Evolutionary conservation across 2,113 vertebrate genomes (phyloP), one percentile per base, ranked within the genome.

Genomic region (Otus sunia): DNA sequence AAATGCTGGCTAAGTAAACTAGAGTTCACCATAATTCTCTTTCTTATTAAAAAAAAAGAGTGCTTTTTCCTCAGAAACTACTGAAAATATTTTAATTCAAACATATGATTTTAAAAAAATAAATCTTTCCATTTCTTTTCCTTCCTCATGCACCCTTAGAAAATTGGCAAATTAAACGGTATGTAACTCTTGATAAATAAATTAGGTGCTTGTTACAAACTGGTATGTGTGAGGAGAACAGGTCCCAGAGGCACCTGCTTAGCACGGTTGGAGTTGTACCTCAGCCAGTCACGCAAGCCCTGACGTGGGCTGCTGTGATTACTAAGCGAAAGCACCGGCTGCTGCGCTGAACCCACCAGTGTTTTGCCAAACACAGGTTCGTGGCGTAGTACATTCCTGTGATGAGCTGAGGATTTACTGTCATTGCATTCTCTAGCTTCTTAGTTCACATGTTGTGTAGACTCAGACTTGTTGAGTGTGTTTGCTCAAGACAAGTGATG

Each of bases 271-370:
- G 36, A n/a, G 41, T 21, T 17, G 16, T 18, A 27, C 39, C 45
- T 74, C 25, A 19, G 34, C 25, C 30, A 7, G 41, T 19, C 59
- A 41, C 5, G 45, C 25, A 5, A 18, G n/a, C 53, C 79, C 11
- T 7, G 27, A 37, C 16, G 1, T 4, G 47, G 39, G 73, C 60
- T 43, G 68, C 58, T 36, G 66, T 6, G 53, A 41, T 18, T 5
- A 25, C 30, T 2, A 53, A 32, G 19, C 2, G 4, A 19, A 25
- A n/a, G 53, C 6, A 5, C 19, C 3, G 36, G 8, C 30, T 26
- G 37, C 41, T 36, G 4, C n/a, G 7, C n/a, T 5, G 29, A 62
- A 19, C 0, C 3, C 23, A 10, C 27, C 10, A 1, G 16, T 8
- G 11, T 21, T 29, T 20, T 12, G 25, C 9, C 63, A 43, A 43